Evolutionary conservation across 2,888 invertebrate species (phyloP), one percentile per base, ranked within the genome.

Genomic region (Drosophila vallismaia): DNA sequence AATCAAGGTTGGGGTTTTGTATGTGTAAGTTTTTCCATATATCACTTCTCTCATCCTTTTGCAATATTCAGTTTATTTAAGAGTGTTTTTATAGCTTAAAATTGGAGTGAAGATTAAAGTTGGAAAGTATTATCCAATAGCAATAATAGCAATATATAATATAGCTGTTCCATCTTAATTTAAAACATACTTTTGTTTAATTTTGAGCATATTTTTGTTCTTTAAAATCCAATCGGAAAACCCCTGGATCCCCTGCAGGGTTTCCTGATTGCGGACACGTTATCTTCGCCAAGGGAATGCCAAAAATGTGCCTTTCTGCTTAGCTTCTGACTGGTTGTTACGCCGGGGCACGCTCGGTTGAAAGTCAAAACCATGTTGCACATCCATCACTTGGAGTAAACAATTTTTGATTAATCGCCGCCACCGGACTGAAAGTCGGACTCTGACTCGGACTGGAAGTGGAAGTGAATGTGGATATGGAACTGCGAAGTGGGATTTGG

Each of bases 331-430:
- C 70, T 67, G 57, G 70, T 64, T 52, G 50, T 7, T 24, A 38
- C 19, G 70, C 80, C 63, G 73, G n/a, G 81, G 59, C 48, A 71
- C 60, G 67, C 74, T 64, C 71, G 73, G 78, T 74, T 77, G 75
- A 74, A 80, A 76, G 85, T 84, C 79, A 78, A 75, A 85, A 71
- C 77, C 75, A 79, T 86, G 84, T 86, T 76, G 77, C 81, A 84
- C 89, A 89, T 89, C 86, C 84, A 86, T 89, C 86, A 87, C 84
- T 84, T 86, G 77, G 75, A 83, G 88, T 79, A 88, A 88, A 86
- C 77, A 85, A 82, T 87, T 88, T 88, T 84, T 88, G 86, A 88
- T 89, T 86, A 86, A 86, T 86, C 84, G 81, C 79, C 75, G 53
- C 55, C 78, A 70, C 60, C 68, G 74, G 50, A 71, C 67, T 46